phyloP scores from a whole-genome alignment of 2,888 invertebrate genomes.

The Philaethria dido region DNA sequence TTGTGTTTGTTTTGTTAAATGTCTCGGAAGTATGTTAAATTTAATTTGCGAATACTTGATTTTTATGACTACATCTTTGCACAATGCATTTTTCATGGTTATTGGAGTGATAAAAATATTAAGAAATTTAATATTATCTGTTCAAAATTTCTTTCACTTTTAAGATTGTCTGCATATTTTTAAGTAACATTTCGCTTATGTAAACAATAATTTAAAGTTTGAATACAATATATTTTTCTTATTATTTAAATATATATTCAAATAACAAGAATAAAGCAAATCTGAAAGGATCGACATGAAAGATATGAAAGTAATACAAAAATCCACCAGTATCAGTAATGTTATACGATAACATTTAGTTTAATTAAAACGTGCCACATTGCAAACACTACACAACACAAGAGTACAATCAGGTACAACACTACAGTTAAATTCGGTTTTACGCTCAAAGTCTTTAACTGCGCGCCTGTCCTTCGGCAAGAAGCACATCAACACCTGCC shows the following conservation, averaged over 20 bases:
- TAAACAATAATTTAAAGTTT: not conserved
- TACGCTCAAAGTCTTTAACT: slow-evolving; percentile 18
- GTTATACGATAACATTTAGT: slow-evolving; percentile 33
- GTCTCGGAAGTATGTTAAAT: not conserved
- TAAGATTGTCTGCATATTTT: not conserved
- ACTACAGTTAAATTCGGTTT: slow-evolving; percentile 31
- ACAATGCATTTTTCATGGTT: not conserved
- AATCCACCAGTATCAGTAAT: not conserved
- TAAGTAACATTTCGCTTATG: no score
- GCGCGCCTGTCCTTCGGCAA: slow-evolving; percentile 13
- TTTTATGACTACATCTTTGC: not conserved
- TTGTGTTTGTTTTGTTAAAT: not conserved
- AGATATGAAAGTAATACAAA: not conserved
- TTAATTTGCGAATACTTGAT: not conserved
- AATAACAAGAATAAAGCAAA: not conserved
- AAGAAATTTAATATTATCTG: no score
- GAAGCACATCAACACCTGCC: slow-evolving; percentile 28
- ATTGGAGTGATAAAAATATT: not conserved
- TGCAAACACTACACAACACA: slow-evolving; percentile 43
- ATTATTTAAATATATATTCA: no score
- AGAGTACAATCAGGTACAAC: no score
- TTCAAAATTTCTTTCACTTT: not conserved
- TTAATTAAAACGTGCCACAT: slow-evolving; percentile 58
- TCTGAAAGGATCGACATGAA: not conserved
- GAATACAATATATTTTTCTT: not conserved